Evolutionary conservation across 1,140 invertebrate species (phyloP).

Genomic region (Apis mellifera): Amel_HAv3.1 CM009934.2:2789001-2789500

Average conservation of each 20-base stretch:
- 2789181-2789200: slow-evolving; percentile 69
- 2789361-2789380: background rate
- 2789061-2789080: background rate
- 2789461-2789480: background rate
- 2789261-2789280: slow-evolving; percentile 63
- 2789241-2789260: slow-evolving; percentile 68
- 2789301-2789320: slow-evolving; percentile 22
- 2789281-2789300: slow-evolving; percentile 64
- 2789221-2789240: slow-evolving; percentile 75
- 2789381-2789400: slow-evolving; percentile 26
- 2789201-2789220: slow-evolving; percentile 68
- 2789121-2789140: slow-evolving; percentile 14
- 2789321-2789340: slow-evolving; percentile 24
- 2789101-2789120: background rate
- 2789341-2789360: slow-evolving; percentile 19
- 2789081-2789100: background rate
- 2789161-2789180: slow-evolving; percentile 65
- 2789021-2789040: background rate
- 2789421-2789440: background rate
- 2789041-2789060: background rate
- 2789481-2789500: slow-evolving; percentile 54
- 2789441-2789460: background rate
- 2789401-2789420: slow-evolving; percentile 8
- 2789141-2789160: slow-evolving; percentile 54
- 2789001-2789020: background rate